These are phyloP conservation scores for Erethizon dorsatum DNA, from an alignment of 2,797 vertebrate species.

Conservation along the genomic window DNA sequence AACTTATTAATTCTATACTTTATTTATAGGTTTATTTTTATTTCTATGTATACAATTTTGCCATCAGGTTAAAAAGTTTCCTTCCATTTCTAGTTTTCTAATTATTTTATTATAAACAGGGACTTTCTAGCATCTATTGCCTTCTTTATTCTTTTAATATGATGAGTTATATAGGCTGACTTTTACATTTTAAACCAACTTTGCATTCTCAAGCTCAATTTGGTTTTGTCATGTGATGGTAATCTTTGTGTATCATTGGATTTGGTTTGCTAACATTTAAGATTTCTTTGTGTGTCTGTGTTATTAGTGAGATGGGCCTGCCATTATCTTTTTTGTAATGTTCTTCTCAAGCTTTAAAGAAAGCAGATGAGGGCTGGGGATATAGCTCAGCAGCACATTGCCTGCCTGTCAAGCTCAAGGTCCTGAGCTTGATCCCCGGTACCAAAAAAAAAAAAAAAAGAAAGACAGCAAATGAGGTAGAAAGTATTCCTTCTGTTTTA, in stretches of 20 bases:
- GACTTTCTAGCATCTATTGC: background rate
- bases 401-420: too few species aligned
- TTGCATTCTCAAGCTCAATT: constrained; percentile 13
- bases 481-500: background rate
- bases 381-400: too few species aligned
- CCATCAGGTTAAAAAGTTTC: background rate
- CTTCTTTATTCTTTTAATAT: background rate
- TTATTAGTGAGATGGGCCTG: constrained; percentile 4
- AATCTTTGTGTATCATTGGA: background rate
- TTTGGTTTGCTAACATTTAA: constrained; percentile 22
- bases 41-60: background rate
- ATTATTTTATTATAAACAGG: background rate
- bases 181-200: constrained; percentile 48
- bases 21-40: background rate
- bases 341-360: constrained; percentile 43
- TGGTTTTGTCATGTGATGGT: background rate
- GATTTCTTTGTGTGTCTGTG: background rate
- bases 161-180: background rate
- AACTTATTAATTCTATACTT: constrained; percentile 48
- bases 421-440: too few species aligned
- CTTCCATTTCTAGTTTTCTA: constrained; percentile 9
- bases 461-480: constrained; percentile 1
- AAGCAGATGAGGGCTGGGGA: background rate
- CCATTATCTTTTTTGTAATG: constrained; percentile 14
- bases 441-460: too few species aligned